phyloP scores from a whole-genome alignment of 2,113 vertebrate species.

The Lycocorax pyrrhopterus region DNA sequence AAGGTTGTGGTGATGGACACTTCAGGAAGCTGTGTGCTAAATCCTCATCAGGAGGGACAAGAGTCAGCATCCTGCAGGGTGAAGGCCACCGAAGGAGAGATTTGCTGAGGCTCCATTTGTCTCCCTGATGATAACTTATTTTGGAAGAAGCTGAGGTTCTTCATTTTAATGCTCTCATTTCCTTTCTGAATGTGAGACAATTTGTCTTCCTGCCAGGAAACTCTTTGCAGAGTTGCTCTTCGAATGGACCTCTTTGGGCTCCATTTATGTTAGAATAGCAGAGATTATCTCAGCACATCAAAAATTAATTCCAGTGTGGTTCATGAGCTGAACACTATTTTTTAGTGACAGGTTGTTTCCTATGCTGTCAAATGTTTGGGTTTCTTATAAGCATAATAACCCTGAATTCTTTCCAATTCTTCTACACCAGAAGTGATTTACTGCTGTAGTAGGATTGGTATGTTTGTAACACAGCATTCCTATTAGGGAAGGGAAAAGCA shows the following conservation, averaged over 20 bases:
- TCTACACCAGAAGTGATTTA: not conserved
- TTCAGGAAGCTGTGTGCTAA: conserved; percentile 8
- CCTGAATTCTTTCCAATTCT: not conserved
- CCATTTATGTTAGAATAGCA: not conserved
- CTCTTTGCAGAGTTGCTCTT: not conserved
- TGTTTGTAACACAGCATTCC: not conserved
- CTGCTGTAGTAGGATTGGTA: not conserved
- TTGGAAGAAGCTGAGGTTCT: conserved; percentile 8
- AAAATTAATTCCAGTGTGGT: not conserved
- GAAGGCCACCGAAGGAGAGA: conserved; percentile 4
- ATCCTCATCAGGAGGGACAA: not conserved
- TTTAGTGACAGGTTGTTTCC: conserved; percentile 47
- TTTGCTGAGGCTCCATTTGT: not conserved
- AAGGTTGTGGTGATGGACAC: not conserved
- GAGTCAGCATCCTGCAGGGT: conserved; percentile 30
- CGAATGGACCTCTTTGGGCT: not conserved
- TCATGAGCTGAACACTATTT: not conserved
- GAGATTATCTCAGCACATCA: conserved; percentile 12
- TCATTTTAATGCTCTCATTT: conserved; percentile 39
- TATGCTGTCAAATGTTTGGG: not conserved
- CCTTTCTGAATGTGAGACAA: conserved; percentile 32
- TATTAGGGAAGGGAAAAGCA: not conserved
- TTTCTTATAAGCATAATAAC: not conserved
- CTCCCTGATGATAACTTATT: conserved; percentile 28
- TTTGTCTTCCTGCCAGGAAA: conserved; percentile 49